phyloP scores from a whole-genome alignment of 2,797 vertebrate genomes.

The Pangasius sanitwongsei region DNA sequence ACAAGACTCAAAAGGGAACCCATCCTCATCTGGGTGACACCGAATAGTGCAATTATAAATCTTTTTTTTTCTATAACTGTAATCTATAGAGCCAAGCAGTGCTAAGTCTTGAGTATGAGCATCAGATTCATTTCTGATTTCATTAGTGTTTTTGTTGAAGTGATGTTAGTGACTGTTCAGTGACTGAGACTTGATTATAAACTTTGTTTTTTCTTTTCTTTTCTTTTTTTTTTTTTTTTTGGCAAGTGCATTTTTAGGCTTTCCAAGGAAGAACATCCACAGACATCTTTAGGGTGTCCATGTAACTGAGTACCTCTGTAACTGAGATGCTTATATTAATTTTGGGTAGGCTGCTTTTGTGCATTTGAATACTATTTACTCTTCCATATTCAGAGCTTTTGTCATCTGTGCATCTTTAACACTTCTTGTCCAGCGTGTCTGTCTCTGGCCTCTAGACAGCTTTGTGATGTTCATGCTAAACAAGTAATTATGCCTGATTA shows the following conservation, averaged over 20 bases:
- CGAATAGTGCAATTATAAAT: background rate
- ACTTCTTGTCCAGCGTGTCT: slow-evolving; percentile 3
- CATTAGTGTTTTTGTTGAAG: background rate
- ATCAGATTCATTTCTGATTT: background rate
- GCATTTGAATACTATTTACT: slow-evolving; percentile 10
- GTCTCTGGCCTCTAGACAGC: slow-evolving; percentile 57
- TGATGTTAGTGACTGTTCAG: background rate
- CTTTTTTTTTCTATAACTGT: background rate
- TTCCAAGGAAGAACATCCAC: background rate
- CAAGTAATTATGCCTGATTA: slow-evolving; percentile 70
- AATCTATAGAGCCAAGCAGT: background rate
- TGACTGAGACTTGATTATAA: background rate
- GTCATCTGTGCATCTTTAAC: slow-evolving; percentile 27
- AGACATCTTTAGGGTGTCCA: background rate
- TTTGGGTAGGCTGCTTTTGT: background rate
- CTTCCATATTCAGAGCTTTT: background rate
- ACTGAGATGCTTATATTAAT: background rate
- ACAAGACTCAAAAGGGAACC: too few species aligned
- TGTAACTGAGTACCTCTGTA: background rate
- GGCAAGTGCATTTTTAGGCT: background rate
- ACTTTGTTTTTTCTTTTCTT: too few species aligned
- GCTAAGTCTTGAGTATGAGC: background rate
- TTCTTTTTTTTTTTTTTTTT: background rate
- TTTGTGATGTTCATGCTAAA: slow-evolving; percentile 62
- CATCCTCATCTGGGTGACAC: too few species aligned